Evolutionary conservation across 2,797 vertebrate species (phyloP).

Genomic region (Cephalopachus bancanus): DNA sequence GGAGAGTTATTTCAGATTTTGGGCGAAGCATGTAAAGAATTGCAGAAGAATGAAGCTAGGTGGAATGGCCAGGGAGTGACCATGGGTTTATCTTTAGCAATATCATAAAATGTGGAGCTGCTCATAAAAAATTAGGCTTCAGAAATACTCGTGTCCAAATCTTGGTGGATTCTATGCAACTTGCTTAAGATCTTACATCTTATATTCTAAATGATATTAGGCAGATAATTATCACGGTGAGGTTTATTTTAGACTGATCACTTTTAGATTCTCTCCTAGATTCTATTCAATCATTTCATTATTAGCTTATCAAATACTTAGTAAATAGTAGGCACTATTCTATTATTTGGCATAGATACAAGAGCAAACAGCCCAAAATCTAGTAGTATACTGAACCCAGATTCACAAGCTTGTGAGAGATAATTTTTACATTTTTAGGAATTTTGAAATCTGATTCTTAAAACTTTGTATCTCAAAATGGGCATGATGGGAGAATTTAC

Average conservation of each 20-base stretch:
- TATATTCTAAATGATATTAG: slow-evolving; percentile 9
- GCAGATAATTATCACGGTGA: neutral
- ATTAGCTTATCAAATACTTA: neutral
- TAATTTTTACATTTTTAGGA: slow-evolving; percentile 20
- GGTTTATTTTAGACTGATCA: neutral
- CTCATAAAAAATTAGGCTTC: neutral
- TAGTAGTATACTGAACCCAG: neutral
- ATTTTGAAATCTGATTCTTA: slow-evolving; percentile 20
- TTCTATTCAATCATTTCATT: neutral
- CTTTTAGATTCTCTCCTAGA: neutral
- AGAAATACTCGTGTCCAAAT: neutral
- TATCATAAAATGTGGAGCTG: neutral
- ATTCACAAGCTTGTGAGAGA: neutral
- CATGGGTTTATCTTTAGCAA: neutral
- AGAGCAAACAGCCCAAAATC: slow-evolving; percentile 5
- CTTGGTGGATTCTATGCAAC: neutral
- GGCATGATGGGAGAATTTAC: neutral
- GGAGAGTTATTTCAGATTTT: neutral
- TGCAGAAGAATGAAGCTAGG: neutral
- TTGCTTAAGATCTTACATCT: neutral
- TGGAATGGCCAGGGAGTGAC: neutral
- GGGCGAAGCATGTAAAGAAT: neutral
- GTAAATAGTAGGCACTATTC: neutral
- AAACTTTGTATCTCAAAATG: neutral
- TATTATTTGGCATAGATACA: neutral